Conservation (phyloP, 37 sponge, comb jelly and placozoan species). For the Amphimedon queenslandica region DNA sequence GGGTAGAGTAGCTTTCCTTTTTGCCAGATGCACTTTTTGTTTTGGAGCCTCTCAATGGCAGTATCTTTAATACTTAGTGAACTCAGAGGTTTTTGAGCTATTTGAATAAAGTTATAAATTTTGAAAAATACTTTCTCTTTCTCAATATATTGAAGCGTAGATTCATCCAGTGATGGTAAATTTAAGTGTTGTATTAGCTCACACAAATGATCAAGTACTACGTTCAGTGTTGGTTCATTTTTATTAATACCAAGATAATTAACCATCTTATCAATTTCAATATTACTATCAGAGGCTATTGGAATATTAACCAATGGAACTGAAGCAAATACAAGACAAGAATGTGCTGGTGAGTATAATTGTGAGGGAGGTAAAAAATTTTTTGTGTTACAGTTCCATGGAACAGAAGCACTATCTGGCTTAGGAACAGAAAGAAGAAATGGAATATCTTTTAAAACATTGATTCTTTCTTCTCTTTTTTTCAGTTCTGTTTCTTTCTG, state of each 20-base stretch:
- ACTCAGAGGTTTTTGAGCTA: background rate
- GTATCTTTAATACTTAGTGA: background rate
- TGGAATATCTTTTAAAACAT: conserved; percentile 10
- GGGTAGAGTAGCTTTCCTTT: conserved; percentile 13
- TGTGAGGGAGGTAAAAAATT: conserved; percentile 9
- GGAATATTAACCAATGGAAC: conserved; percentile 9
- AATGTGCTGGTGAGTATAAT: background rate
- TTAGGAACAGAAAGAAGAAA: conserved; percentile 22
- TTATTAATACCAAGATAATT: conserved; percentile 1
- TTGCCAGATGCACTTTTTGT: conserved; percentile 44
- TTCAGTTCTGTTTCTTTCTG: background rate
- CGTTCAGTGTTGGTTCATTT: background rate
- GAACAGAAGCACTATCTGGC: conserved; percentile 21
- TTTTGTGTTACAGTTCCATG: conserved; percentile 22
- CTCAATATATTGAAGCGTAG: conserved; percentile 2
- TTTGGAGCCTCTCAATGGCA: background rate
- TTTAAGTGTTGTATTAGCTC: conserved; percentile 1
- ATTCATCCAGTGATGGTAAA: background rate
- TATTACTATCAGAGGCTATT: background rate
- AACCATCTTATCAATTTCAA: background rate
- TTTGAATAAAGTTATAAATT: conserved; percentile 19
- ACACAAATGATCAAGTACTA: conserved; percentile 16
- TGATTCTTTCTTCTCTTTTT: background rate
- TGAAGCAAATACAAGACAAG: conserved; percentile 18
- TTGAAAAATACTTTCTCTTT: background rate